These are phyloP conservation scores for Trichoplusia ni DNA, from an alignment of 1,140 invertebrate species.

Conservation along the genomic window DNA sequence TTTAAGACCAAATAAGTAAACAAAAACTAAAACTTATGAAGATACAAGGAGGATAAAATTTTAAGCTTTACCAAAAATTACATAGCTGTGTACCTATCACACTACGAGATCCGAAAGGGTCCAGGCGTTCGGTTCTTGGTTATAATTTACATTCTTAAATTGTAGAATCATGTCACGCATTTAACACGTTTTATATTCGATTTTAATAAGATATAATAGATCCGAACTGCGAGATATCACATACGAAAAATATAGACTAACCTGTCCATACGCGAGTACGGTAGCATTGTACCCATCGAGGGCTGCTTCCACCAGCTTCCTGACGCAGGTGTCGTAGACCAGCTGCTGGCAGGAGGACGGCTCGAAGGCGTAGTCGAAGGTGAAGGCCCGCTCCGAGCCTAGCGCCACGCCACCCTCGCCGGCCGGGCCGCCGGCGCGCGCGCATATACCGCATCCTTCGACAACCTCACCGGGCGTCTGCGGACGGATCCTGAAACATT, in stretches of 20 bases:
- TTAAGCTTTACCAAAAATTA: too few relatives aligned
- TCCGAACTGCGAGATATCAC: too few relatives aligned
- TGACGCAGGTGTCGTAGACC: conserved; percentile 94
- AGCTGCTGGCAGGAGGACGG: conserved; percentile 86
- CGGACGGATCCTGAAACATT: conserved; percentile 91
- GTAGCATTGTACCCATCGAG: conserved; percentile 98
- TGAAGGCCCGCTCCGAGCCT: conserved; percentile 97
- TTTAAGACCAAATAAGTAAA: too few relatives aligned
- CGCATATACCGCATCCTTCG: conserved; percentile 97
- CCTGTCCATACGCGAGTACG: conserved; percentile 97
- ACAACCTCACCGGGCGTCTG: conserved; percentile 96
- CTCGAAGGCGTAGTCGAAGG: conserved; percentile 98
- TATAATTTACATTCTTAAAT: too few relatives aligned
- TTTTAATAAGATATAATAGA: too few relatives aligned
- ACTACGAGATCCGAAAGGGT: too few relatives aligned
- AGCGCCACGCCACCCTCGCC: conserved; percentile 95
- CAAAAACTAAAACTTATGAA: too few relatives aligned
- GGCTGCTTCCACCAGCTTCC: conserved; percentile 91
- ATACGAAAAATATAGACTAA: conserved; percentile 50
- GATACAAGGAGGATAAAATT: too few relatives aligned
- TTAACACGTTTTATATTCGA: too few relatives aligned
- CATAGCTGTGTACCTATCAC: too few relatives aligned
- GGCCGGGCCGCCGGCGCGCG: conserved; percentile 92
- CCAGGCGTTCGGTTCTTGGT: too few relatives aligned
- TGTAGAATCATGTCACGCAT: too few relatives aligned